Percentiles rank a stretch among this genome's conserved stretches.
phyloP scores from a whole-genome alignment of 2,888 invertebrate species.

The Tryphoninae sp. region DNA sequence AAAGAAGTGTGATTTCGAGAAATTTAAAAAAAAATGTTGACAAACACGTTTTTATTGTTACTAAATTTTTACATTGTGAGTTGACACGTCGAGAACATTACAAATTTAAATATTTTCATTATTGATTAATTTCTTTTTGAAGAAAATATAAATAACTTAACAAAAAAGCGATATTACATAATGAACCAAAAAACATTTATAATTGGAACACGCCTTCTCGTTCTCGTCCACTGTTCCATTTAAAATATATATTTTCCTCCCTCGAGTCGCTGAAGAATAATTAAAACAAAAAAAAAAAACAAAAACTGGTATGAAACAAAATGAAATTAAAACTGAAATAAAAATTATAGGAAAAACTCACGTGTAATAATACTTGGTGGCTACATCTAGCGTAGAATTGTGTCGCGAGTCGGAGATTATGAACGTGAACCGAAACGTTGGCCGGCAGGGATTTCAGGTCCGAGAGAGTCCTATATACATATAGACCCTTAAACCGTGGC shows the following conservation, averaged over 20 bases:
- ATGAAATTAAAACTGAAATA: slow-evolving; percentile 4
- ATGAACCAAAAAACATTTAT: background rate
- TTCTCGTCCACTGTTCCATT: slow-evolving; percentile 25
- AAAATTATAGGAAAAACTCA: slow-evolving; percentile 17
- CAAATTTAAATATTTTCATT: too few species aligned
- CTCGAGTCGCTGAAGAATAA: slow-evolving; percentile 16
- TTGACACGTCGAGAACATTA: too few species aligned
- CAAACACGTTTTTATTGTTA: too few species aligned
- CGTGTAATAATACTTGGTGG: slow-evolving; percentile 23
- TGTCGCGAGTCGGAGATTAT: slow-evolving; percentile 61
- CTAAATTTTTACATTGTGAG: too few species aligned
- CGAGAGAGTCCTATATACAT: slow-evolving; percentile 16
- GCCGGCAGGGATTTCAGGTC: slow-evolving; percentile 56
- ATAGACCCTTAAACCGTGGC: slow-evolving; percentile 51
- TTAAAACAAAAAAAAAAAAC: background rate
- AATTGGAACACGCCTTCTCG: slow-evolving; percentile 11
- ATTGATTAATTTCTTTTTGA: too few species aligned
- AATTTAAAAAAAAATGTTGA: too few species aligned
- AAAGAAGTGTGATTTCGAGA: too few species aligned
- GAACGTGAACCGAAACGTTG: slow-evolving; percentile 46
- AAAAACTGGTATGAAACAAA: too few species aligned
- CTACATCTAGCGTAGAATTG: slow-evolving; percentile 35
- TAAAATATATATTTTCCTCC: slow-evolving; percentile 27
- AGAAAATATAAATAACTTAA: too few species aligned
- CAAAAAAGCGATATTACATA: background rate